Percentiles rank a stretch among this genome's conserved stretches.
Evolutionary conservation across 2,797 vertebrate genomes (phyloP).

Genomic region (Helicolenus hilgendorfi): DNA sequence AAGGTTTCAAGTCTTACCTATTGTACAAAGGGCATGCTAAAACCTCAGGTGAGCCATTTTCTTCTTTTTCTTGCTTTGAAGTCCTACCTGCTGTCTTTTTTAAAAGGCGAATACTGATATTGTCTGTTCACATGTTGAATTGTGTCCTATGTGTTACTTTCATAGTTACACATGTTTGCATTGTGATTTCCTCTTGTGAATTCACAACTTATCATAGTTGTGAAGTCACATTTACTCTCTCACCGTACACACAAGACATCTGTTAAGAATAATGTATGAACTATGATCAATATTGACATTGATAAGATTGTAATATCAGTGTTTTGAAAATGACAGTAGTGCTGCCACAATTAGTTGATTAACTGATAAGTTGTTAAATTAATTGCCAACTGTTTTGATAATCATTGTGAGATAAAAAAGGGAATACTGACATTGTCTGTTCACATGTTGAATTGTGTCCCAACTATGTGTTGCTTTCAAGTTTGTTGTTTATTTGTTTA

Average conservation of each 20-base stretch:
- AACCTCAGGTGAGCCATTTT: constrained; percentile 77
- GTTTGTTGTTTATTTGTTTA: too few relatives aligned
- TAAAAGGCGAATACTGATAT: background rate
- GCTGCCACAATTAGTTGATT: too few relatives aligned
- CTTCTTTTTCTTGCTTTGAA: background rate
- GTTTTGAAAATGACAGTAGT: too few relatives aligned
- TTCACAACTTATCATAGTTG: background rate
- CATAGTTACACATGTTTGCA: background rate
- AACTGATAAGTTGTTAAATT: too few relatives aligned
- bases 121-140: background rate
- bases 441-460: too few relatives aligned
- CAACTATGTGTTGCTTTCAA: background rate
- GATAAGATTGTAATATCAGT: too few relatives aligned
- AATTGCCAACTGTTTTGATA: too few relatives aligned
- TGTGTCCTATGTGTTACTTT: background rate
- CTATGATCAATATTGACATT: background rate
- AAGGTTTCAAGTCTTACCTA: constrained; percentile 67
- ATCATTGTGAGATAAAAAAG: too few relatives aligned
- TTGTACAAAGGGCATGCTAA: constrained; percentile 80
- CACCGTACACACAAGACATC: too few relatives aligned
- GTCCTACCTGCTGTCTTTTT: background rate
- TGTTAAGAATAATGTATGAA: too few relatives aligned
- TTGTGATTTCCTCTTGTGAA: background rate
- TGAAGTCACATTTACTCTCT: background rate
- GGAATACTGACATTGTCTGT: too few relatives aligned